Evolutionary conservation across 1,140 invertebrate genomes (phyloP), one percentile per base, ranked within the genome.

Genomic region (Calephelis virginiensis): DNA sequence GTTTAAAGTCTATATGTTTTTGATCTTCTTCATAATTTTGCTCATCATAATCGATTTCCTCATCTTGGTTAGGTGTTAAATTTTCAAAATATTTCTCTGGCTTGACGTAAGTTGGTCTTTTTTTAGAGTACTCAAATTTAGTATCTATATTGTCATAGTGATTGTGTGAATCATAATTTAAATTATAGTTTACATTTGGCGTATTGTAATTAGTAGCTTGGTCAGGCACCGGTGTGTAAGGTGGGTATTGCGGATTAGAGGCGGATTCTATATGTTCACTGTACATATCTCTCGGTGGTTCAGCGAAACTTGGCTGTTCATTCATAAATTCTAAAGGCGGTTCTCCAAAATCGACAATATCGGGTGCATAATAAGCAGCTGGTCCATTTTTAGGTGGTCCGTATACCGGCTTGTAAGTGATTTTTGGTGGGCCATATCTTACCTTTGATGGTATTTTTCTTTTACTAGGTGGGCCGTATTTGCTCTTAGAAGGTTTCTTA

Each of bases 271-370:
- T 43, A 28, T 56, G 11, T 9, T 56, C 50, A 28, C 77, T 78
- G 61, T 85, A 84, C 0, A 78, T 82, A 43, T 87, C 82, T 8
- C 73, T 60, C 3, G 83, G 82, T 6, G 80, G 80, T 59, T 87
- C 81, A 2, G 61, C 81, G 28, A 84, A 83, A 61, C 65, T 68
- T 10, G 67, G 62, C 61, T 79, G 75, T 11, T 43, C 40, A 10
- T 64, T n/a, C 38, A 49, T 62, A 14, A 64, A 67, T 37, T 80
- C 72, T 13, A n/a, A 43, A 8, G 85, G 81, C 11, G 85, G 82
- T 69, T 89, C 85, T 40, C 80, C 85, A 63, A 89, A 89, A 11
- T 81, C 77, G n/a, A 64, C 66, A 6, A 81, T 74, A 69, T 78
- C 81, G 50, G 74, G 64, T 28, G 75, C 38, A 10, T 69, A 75